Evolutionary conservation across 1,140 invertebrate species (phyloP).

Genomic region (Catajapyx aquilonaris): DNA sequence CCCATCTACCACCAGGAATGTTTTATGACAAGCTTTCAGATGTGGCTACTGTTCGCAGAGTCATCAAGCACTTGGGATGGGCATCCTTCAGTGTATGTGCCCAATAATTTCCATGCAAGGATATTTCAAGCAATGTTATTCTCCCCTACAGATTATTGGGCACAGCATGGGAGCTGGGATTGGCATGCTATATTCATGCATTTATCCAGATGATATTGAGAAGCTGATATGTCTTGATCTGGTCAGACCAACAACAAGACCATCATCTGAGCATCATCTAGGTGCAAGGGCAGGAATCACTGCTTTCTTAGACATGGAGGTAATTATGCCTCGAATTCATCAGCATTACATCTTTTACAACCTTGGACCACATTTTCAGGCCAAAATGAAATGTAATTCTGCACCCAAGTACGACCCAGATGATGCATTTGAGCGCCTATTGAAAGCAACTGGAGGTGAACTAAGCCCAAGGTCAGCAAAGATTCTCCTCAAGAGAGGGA

Average conservation of each 20-base stretch:
- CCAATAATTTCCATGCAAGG: too few relatives aligned
- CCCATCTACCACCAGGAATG: constrained; percentile 48
- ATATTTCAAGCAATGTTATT: too few relatives aligned
- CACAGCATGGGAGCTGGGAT: constrained; percentile 62
- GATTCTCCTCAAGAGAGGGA: constrained; percentile 48
- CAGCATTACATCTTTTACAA: background rate
- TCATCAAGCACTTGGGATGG: constrained; percentile 59
- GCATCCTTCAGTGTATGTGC: too few relatives aligned
- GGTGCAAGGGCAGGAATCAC: constrained; percentile 19
- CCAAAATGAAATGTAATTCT: background rate
- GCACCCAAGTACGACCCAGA: background rate
- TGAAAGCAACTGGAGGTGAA: constrained; percentile 21
- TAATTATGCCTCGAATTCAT: background rate
- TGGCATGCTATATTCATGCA: constrained; percentile 55
- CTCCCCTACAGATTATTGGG: constrained; percentile 54
- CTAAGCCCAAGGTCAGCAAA: constrained; percentile 39
- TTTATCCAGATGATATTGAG: constrained; percentile 48
- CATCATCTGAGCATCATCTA: constrained; percentile 28
- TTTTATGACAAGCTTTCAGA: constrained; percentile 63
- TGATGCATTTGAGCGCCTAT: background rate
- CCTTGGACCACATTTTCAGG: background rate
- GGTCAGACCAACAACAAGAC: constrained; percentile 38
- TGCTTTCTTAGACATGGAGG: constrained; percentile 27
- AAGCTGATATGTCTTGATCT: constrained; percentile 54
- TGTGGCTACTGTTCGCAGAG: constrained; percentile 43